phyloP scores from a whole-genome alignment of 2,113 vertebrate genomes.

The Dipodomys merriami region DNA sequence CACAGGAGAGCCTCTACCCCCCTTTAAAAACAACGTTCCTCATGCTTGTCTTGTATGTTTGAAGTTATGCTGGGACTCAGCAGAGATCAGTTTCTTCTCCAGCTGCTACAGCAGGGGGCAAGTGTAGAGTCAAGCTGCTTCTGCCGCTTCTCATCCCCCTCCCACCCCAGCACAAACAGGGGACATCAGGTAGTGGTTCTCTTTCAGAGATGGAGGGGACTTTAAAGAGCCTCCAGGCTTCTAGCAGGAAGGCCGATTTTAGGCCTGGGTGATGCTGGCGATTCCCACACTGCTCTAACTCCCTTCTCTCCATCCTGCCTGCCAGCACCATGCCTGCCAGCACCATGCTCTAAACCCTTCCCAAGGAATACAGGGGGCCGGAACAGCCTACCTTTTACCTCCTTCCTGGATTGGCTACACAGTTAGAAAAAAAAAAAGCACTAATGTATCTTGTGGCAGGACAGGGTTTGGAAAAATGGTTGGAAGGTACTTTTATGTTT shows the following conservation, averaged over 20 bases:
- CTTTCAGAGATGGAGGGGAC: background rate
- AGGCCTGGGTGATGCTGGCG: background rate
- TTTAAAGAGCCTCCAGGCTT: constrained; percentile 41
- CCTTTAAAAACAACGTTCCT: background rate
- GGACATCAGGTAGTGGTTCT: background rate
- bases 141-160: accelerated
- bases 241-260: background rate
- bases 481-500: background rate
- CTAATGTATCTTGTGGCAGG: background rate
- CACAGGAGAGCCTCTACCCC: too few relatives aligned
- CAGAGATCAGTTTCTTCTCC: background rate
- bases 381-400: constrained; percentile 13
- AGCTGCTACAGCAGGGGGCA: background rate
- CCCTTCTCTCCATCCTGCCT: background rate
- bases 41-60: background rate
- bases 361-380: background rate
- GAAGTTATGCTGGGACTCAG: background rate
- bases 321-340: background rate
- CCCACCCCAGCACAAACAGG: background rate
- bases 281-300: background rate
- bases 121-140: background rate
- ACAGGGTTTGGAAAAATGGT: background rate
- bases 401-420: background rate
- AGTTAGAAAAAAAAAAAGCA: background rate
- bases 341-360: background rate